Evolutionary conservation across 2,113 vertebrate genomes (phyloP).

Genomic region (Gorsachius goisagi): DNA sequence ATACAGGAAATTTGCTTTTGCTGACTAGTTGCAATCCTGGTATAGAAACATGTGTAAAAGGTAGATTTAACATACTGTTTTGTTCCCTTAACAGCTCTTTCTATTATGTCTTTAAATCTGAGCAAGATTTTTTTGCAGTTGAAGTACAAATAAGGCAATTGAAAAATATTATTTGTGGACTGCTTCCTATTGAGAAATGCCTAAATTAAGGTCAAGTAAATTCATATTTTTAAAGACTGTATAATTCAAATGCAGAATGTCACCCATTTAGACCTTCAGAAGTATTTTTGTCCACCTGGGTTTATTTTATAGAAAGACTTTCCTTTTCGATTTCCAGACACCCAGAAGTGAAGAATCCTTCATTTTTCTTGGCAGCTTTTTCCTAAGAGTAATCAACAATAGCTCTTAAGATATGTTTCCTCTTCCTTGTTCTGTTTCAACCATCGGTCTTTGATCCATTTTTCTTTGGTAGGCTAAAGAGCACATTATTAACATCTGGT

Average conservation of each 20-base stretch:
- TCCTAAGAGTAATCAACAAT: background rate
- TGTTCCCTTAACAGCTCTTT: background rate
- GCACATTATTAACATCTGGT: background rate
- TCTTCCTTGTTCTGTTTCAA: background rate
- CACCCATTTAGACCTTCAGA: background rate
- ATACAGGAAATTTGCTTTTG: background rate
- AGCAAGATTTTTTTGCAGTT: background rate
- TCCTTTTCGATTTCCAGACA: background rate
- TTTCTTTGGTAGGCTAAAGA: background rate
- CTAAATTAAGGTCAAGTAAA: background rate
- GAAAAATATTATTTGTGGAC: background rate
- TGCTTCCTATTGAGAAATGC: background rate
- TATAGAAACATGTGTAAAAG: background rate
- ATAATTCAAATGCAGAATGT: background rate
- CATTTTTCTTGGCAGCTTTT: background rate
- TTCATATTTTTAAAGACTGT: background rate
- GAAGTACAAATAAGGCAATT: background rate
- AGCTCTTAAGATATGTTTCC: background rate
- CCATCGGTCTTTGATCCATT: background rate
- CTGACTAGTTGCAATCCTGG: background rate
- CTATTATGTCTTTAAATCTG: background rate
- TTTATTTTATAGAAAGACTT: background rate
- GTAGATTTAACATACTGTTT: background rate
- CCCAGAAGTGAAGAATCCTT: background rate
- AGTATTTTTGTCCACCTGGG: background rate